Percentiles rank a stretch among this genome's conserved stretches.
Evolutionary conservation across 1,140 invertebrate species (phyloP).

Genomic region (Camponotus pennsylvanicus): DNA sequence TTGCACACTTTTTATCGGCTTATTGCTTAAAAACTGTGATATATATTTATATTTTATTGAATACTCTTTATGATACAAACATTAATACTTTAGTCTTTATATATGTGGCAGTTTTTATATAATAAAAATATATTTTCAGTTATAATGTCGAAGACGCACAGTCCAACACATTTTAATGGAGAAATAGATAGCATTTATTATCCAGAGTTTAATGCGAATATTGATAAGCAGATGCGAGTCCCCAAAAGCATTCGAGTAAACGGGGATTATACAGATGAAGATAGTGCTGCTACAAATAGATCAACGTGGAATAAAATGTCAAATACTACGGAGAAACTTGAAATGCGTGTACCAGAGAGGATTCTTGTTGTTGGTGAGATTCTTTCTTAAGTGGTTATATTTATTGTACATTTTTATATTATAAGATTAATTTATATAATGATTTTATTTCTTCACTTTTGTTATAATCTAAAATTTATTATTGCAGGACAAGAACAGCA

Average conservation of each 20-base stretch:
- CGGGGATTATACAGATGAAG: slow-evolving; percentile 89
- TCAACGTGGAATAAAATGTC: slow-evolving; percentile 88
- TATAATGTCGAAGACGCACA: slow-evolving; percentile 87
- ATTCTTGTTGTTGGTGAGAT: slow-evolving; percentile 92
- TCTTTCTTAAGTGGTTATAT: slow-evolving; percentile 3
- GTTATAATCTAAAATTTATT: slow-evolving; percentile 22
- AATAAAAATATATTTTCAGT: slow-evolving; percentile 68
- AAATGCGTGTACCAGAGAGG: slow-evolving; percentile 96
- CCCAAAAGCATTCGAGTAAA: slow-evolving; percentile 92
- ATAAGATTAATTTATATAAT: not conserved
- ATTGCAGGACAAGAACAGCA: slow-evolving; percentile 92
- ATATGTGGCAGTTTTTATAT: not conserved
- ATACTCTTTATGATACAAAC: not conserved
- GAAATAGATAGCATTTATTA: slow-evolving; percentile 90
- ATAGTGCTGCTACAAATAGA: slow-evolving; percentile 87
- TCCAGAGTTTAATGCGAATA: slow-evolving; percentile 91
- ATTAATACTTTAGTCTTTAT: not conserved
- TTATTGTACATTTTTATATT: not conserved
- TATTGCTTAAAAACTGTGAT: not conserved
- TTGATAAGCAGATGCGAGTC: slow-evolving; percentile 92
- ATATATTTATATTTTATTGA: not conserved
- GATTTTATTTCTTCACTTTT: not conserved
- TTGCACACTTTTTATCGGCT: not conserved
- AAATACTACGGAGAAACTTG: slow-evolving; percentile 89
- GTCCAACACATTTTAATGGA: slow-evolving; percentile 88